Percentiles rank a stretch among this genome's conserved stretches.
phyloP scores from a whole-genome alignment of 2,797 vertebrate species.

The Apogon talboti region DNA sequence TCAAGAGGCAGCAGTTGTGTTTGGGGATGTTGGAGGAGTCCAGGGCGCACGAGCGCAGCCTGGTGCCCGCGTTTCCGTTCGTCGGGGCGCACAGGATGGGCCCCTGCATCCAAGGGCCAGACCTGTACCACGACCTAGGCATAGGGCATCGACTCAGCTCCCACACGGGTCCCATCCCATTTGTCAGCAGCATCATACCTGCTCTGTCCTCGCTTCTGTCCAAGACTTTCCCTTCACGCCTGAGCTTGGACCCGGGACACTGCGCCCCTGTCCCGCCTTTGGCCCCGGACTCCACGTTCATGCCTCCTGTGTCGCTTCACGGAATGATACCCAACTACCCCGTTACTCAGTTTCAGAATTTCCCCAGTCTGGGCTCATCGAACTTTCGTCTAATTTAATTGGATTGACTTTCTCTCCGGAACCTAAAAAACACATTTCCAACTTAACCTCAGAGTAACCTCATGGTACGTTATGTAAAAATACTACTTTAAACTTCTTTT shows the following conservation, averaged over 20 bases:
- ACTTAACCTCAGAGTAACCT: neutral
- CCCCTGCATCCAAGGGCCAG: conserved; percentile 43
- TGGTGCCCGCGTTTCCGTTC: conserved; percentile 41
- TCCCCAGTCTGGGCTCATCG: conserved; percentile 38
- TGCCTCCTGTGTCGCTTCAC: conserved; percentile 53
- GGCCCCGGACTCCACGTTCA: conserved; percentile 44
- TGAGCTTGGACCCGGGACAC: conserved; percentile 45
- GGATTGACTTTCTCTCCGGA: conserved; percentile 3
- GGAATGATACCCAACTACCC: conserved; percentile 44
- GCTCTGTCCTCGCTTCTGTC: conserved; percentile 78
- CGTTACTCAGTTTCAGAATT: conserved; percentile 18
- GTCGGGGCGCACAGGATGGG: conserved; percentile 59
- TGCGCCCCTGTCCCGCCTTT: conserved; percentile 37
- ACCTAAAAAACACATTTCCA: too few relatives aligned
- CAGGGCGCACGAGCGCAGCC: conserved; percentile 51
- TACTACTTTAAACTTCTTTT: too few relatives aligned
- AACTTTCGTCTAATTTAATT: conserved; percentile 37
- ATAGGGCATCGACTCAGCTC: conserved; percentile 20
- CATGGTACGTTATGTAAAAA: neutral
- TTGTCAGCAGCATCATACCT: conserved; percentile 69
- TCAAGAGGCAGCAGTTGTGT: conserved; percentile 82
- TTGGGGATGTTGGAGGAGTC: conserved; percentile 54
- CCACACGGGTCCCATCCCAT: conserved; percentile 32
- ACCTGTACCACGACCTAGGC: conserved; percentile 49
- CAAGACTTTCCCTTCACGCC: conserved; percentile 61